Base-by-base conservation (phyloP, 2,797 vertebrate genomes). In the Manis crassicaudata region DNA sequence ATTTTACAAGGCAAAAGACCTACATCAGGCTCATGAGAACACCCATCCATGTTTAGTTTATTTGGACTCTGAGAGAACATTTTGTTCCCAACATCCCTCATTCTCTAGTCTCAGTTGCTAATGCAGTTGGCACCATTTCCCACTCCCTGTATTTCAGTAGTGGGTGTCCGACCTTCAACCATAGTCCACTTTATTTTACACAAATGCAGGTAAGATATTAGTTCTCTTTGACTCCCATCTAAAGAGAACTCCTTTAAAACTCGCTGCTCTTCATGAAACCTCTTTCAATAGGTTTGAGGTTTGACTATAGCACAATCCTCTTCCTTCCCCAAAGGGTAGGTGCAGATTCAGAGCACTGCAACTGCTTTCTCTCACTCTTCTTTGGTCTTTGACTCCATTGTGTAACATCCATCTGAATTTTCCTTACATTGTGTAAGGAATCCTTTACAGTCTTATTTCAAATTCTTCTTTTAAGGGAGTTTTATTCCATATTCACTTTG, bases 31-130 rank as follows among this genome's bases (percentile, higher is more conserved):
- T 3, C 6, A 35, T 21, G 17, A 27, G 21, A 65, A 35, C 1
- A 35, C 8, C 12, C 35, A 70, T 27, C 9, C 2, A 50, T 14
- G 4, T 7, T 73, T 70, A 72, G 6, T 58, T 95, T 50, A 40
- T 35, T 29, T 10, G n/a, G 56, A 40, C 12, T 10, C 11, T 84
- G 50, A 76, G 18, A 75, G 6, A 79, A 72, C 0, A 2, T 1
- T 25, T 52, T 27, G 11, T 54, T 56, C 1, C 7, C 52, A 25
- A 8, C 1, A 10, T 7, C 1, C 17, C 58, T 0, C 7, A 12
- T 18, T 32, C 3, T 80, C 12, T 1, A 10, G 62, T 68, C 27
- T 52, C 0, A 56, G 4, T 56, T 7, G 54, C 6, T 58, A 52
- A 43, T 32, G 11, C 11, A 79, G 35, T 23, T 50, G 20, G 9